Evolutionary conservation across 2,113 vertebrate species (phyloP), one percentile per base, ranked within the genome.

Genomic region (Etheostoma cragini): DNA sequence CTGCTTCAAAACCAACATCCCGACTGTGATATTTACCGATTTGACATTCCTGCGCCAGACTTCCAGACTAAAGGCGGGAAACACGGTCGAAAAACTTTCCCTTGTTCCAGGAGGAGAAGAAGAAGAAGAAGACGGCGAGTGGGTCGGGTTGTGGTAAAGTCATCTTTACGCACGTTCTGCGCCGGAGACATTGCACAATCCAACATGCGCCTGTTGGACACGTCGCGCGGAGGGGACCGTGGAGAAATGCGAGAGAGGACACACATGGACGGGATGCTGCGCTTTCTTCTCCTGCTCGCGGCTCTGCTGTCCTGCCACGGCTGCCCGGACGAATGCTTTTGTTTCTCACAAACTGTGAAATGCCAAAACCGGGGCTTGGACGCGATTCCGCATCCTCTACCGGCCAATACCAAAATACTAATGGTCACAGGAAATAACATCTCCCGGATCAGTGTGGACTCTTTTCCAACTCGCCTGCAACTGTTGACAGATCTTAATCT

Each of bases 361-460:
- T 99, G 98, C 87, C 94, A 95, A 77, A 96, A 95, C 85, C 88
- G 93, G 84, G 93, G 95, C 81, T 95, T 99, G 88, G 92, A 84
- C 12, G 89, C 67, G 2, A 93, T 99, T 85, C 98, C 97, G 0
- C 82, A 64, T 17, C 91, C 94, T 62, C 84, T 99, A 61, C 97
- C 97, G 1, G 19, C 14, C 35, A 94, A 96, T 19, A 96, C 95
- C 65, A 96, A 92, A 87, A 92, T 17, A 62, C 94, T 99, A 73
- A 94, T 96, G 84, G 89, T 99, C 83, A 97, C 95, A 1, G 96
- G 97, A 68, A 98, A 96, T 87, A 81, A 63, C 21, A 96, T 99
- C 75, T 72, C 52, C 2, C 50, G 47, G 14, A 91, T 99, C 54
- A 87, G 84, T 0, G 22, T 84, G 17, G 91, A 91, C 15, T 96